Percentiles rank a stretch among this genome's conserved stretches.
phyloP scores from a whole-genome alignment of 2,113 vertebrate genomes.

The Anarhynchus alexandrinus region DNA sequence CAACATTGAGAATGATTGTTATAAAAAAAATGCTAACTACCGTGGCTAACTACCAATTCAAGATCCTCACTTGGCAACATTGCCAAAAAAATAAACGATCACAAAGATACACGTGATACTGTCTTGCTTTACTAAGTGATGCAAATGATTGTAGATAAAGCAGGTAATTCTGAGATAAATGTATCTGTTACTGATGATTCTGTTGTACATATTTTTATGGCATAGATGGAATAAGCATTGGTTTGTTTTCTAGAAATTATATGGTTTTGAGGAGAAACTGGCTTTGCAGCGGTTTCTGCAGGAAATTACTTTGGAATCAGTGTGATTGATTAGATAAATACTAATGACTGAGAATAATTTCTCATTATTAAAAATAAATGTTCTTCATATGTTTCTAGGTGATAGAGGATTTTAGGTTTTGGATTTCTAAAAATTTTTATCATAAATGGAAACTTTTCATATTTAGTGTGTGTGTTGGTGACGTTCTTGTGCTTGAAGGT shows the following conservation, averaged over 20 bases:
- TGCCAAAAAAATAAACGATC: background rate
- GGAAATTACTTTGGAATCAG: background rate
- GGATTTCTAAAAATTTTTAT: background rate
- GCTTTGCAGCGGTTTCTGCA: background rate
- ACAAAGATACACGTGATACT: background rate
- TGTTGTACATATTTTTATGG: background rate
- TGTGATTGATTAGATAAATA: background rate
- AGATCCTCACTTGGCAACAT: background rate
- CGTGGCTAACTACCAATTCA: background rate
- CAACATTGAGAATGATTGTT: background rate
- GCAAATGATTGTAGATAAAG: background rate
- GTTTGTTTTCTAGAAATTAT: background rate
- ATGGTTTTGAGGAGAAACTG: background rate
- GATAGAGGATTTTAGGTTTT: background rate
- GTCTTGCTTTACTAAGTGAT: background rate
- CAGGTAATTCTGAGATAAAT: background rate
- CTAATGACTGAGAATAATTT: background rate
- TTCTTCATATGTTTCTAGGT: background rate
- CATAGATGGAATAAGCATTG: background rate
- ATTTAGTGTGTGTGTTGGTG: background rate
- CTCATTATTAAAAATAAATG: background rate
- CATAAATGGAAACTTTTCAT: background rate
- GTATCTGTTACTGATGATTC: background rate
- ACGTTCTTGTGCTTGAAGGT: fast-evolving
- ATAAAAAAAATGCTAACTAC: background rate